Conservation (phyloP, 2,888 invertebrate species). For the Sepiola atlantica region DNA sequence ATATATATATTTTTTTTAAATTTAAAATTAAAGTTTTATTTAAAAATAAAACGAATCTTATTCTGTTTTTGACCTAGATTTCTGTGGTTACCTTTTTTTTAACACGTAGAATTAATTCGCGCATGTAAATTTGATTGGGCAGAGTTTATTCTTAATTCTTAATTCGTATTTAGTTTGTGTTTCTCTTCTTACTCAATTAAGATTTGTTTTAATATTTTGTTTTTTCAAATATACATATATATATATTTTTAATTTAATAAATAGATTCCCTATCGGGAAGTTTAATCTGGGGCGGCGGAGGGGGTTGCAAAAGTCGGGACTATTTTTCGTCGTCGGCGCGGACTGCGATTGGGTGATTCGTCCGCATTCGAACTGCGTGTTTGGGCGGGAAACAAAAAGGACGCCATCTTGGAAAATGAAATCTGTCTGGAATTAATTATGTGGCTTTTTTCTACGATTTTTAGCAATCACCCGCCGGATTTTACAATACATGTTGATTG, state of each 20-base stretch:
- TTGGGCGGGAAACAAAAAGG: constrained; percentile 70
- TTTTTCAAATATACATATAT: neutral
- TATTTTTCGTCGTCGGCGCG: constrained; percentile 39
- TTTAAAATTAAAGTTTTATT: neutral
- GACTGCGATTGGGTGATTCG: constrained; percentile 42
- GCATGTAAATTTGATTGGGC: constrained; percentile 32
- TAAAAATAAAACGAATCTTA: neutral
- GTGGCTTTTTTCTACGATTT: constrained; percentile 53
- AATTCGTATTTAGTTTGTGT: neutral
- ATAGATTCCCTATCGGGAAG: neutral
- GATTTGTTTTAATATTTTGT: no score
- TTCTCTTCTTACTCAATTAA: neutral
- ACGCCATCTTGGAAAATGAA: constrained; percentile 69
- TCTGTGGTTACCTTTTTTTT: neutral
- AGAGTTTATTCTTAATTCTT: neutral
- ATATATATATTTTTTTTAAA: neutral
- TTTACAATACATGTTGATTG: constrained; percentile 45
- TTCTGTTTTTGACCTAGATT: constrained; percentile 1
- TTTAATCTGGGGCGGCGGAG: neutral
- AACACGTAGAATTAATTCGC: constrained; percentile 32
- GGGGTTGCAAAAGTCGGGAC: neutral
- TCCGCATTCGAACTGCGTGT: constrained; percentile 61
- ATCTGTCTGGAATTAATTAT: constrained; percentile 55
- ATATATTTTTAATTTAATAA: neutral
- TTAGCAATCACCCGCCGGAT: constrained; percentile 56